Evolutionary conservation across 2,113 vertebrate species (phyloP), one percentile per base, ranked within the genome.

Genomic region (Artemisiospiza belli): DNA sequence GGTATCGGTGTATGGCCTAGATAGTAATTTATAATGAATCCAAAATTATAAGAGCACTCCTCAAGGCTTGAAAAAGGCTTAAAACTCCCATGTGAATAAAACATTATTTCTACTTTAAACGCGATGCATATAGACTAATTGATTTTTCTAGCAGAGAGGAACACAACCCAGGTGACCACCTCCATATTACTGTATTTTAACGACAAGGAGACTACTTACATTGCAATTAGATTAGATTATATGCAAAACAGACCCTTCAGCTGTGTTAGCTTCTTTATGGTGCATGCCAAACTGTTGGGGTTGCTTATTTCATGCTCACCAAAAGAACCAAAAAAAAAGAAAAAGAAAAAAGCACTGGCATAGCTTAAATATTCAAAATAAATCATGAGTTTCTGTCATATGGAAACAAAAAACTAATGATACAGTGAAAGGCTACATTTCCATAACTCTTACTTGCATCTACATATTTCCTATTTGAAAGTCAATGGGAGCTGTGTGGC

Each of bases 331-430:
- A 18, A 67, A 43, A 16, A 47, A 46, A 44, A 44, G 15, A 4
- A 15, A 39, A 44, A 44, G 37, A 11, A 44, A 39, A 25, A 39
- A 7, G 39, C 79, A 49, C 63, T 64, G 62, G 47, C 79, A 87
- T 35, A 35, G 28, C 91, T 93, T 90, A 87, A 92, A 79, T 90
- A 97, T 96, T 95, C 85, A 92, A 97, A 96, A 92, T 87, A 96
- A 95, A 90, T 91, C 66, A 92, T 80, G 85, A 95, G 52, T 94
- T 95, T 90, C 85, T 95, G 83, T 95, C 94, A 93, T 89, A 67
- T 95, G 95, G 91, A 96, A 97, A 91, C 63, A 95, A 94, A 96
- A 96, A 87, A n/a, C 91, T 97, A 97, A 96, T 96, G 95, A 95
- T 92, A 95, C 89, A 94, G 77, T 91, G 90, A 96, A 95, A 95